These are phyloP conservation scores for Cinclus cinclus DNA, from an alignment of 2,113 vertebrate genomes.

Conservation along the genomic window DNA sequence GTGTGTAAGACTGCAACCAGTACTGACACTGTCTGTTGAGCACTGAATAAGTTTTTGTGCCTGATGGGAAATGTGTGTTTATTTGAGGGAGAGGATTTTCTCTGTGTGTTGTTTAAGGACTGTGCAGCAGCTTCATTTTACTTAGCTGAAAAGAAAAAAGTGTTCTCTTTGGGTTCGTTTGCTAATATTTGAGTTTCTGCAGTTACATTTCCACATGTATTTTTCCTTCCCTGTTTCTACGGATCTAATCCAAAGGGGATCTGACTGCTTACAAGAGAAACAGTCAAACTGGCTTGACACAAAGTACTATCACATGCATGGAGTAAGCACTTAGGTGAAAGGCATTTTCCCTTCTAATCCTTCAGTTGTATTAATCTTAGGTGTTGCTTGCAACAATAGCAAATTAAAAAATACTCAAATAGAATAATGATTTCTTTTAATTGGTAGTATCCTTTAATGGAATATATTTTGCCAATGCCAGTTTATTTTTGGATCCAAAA, in stretches of 20 bases:
- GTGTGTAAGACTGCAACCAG: neutral
- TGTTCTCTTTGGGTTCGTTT: neutral
- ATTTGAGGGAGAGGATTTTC: slow-evolving; percentile 42
- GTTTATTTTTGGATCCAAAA: neutral
- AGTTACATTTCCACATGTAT: neutral
- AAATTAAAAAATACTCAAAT: neutral
- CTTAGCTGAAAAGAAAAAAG: neutral
- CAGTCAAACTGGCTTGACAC: neutral
- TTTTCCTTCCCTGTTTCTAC: neutral
- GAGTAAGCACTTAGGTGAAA: neutral
- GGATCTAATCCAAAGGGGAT: neutral
- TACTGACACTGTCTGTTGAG: slow-evolving; percentile 29
- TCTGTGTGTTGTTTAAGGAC: neutral
- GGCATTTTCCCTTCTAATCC: neutral
- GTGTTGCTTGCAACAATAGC: neutral
- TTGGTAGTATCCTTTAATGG: neutral
- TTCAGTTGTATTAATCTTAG: neutral
- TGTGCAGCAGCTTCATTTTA: slow-evolving; percentile 24
- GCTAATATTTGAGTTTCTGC: slow-evolving; percentile 28
- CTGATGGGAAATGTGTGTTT: slow-evolving; percentile 32
- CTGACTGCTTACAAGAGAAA: slow-evolving; percentile 5
- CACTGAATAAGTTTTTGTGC: slow-evolving; percentile 8
- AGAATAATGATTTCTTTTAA: neutral
- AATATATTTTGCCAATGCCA: neutral
- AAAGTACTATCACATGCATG: neutral